These are phyloP conservation scores for Thyatira batis DNA, from an alignment of 2,888 invertebrate genomes.

Conservation along the genomic window DNA sequence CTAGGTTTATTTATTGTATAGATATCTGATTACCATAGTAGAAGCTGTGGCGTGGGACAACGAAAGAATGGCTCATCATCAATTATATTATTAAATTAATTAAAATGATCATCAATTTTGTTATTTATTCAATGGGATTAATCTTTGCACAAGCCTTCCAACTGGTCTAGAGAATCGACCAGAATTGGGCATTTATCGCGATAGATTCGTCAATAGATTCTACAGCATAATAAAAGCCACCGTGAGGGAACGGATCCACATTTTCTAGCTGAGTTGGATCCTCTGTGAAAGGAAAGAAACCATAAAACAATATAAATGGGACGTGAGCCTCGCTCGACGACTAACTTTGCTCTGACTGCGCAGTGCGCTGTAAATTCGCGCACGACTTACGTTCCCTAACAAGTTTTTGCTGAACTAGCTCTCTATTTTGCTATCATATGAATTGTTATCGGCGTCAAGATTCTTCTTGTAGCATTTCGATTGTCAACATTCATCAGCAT, in stretches of 20 bases:
- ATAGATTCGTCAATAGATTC: slow-evolving; percentile 23
- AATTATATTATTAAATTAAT: too few species aligned
- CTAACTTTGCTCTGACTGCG: slow-evolving; percentile 48
- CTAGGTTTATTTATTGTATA: too few species aligned
- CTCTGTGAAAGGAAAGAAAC: slow-evolving; percentile 63
- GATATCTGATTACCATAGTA: too few species aligned
- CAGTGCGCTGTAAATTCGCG: slow-evolving; percentile 49
- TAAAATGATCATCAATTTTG: too few species aligned
- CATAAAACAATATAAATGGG: slow-evolving; percentile 77
- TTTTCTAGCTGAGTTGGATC: slow-evolving; percentile 54
- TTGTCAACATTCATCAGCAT: not conserved
- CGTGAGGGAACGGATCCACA: slow-evolving; percentile 53
- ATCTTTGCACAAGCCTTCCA: too few species aligned
- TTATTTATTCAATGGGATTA: too few species aligned
- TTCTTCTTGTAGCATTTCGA: slow-evolving; percentile 6
- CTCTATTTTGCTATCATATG: slow-evolving; percentile 20
- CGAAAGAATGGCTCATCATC: too few species aligned
- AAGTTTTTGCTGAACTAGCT: slow-evolving; percentile 35
- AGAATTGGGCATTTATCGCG: slow-evolving; percentile 1
- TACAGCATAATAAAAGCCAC: slow-evolving; percentile 52
- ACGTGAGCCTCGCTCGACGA: slow-evolving; percentile 55
- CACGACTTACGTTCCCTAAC: slow-evolving; percentile 39
- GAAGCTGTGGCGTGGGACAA: too few species aligned
- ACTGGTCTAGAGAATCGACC: not conserved
- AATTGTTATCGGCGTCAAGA: slow-evolving; percentile 20